phyloP scores from a whole-genome alignment of 2,888 invertebrate genomes.

The Eumacrocentrus americanus region DNA sequence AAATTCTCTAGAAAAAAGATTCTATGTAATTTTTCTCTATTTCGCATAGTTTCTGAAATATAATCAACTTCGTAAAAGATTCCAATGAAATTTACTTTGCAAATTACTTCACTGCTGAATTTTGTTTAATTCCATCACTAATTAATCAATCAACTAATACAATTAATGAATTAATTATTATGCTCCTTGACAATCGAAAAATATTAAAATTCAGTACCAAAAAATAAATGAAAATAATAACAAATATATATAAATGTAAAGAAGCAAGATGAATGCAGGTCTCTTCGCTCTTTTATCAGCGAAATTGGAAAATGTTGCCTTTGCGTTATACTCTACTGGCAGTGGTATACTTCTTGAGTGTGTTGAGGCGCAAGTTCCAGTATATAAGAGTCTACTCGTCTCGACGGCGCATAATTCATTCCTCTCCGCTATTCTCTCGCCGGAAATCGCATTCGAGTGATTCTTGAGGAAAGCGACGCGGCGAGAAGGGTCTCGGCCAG shows the following conservation, averaged over 20 bases:
- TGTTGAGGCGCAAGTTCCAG: conserved; percentile 34
- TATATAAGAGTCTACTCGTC: conserved; percentile 40
- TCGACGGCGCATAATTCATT: conserved; percentile 48
- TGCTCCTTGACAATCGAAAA: no score
- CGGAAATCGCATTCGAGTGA: conserved; percentile 57
- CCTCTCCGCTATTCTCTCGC: conserved; percentile 41
- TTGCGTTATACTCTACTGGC: conserved; percentile 12
- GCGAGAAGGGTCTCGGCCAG: conserved; percentile 15
- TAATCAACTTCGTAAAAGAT: no score
- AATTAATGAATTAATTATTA: no score
- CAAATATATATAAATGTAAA: background rate
- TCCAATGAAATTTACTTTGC: no score
- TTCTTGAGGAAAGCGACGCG: conserved; percentile 45
- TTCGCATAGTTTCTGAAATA: no score
- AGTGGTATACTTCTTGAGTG: conserved; percentile 2
- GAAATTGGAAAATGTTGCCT: conserved; percentile 40
- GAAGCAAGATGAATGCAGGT: conserved; percentile 1
- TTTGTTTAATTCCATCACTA: no score
- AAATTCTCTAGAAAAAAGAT: no score
- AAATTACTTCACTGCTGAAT: no score
- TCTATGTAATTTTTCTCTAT: no score
- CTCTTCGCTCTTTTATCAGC: conserved; percentile 22
- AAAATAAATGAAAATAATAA: background rate
- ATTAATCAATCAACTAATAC: no score
- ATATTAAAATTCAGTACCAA: no score